Percentiles rank a stretch among this genome's conserved stretches.
phyloP scores from a whole-genome alignment of 2,113 vertebrate genomes.

The Apodemus speciosus region DNA sequence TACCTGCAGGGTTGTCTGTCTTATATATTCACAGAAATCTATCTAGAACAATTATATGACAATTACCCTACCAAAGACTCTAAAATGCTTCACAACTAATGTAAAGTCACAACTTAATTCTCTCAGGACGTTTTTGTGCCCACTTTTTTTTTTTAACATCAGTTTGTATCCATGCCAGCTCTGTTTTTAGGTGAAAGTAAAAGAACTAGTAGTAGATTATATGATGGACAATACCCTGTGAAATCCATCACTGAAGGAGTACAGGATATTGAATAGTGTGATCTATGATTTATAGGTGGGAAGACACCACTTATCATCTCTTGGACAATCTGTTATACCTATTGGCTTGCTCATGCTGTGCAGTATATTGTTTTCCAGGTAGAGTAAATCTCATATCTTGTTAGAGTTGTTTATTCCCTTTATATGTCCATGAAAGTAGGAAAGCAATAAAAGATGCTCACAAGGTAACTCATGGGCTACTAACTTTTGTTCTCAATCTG shows the following conservation, averaged over 20 bases:
- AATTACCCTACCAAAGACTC: background rate
- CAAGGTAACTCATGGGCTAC: conserved; percentile 9
- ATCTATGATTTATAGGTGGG: conserved; percentile 67
- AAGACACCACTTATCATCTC: conserved; percentile 67
- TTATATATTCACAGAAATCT: conserved; percentile 6
- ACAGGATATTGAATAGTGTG: conserved; percentile 52
- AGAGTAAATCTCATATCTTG: conserved; percentile 54
- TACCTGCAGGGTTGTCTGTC: background rate
- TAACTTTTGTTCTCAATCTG: conserved; percentile 45
- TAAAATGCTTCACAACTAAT: conserved; percentile 37
- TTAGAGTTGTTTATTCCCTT: conserved; percentile 62
- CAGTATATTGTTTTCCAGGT: conserved; percentile 67
- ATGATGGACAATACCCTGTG: conserved; percentile 19
- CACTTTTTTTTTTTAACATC: conserved; percentile 43
- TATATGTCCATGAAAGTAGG: conserved; percentile 26
- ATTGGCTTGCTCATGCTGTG: conserved; percentile 43
- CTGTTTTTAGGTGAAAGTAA: conserved; percentile 48
- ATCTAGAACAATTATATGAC: background rate
- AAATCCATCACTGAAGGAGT: conserved; percentile 62
- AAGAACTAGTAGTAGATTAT: conserved; percentile 61
- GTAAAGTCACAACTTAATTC: conserved; percentile 35
- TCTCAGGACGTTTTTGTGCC: conserved; percentile 38
- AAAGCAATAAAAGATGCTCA: conserved; percentile 47
- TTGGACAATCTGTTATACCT: conserved; percentile 28
- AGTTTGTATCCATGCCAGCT: conserved; percentile 50